Evolutionary conservation across 2,797 vertebrate genomes (phyloP).

Genomic region (Artibeus jamaicensis): DNA sequence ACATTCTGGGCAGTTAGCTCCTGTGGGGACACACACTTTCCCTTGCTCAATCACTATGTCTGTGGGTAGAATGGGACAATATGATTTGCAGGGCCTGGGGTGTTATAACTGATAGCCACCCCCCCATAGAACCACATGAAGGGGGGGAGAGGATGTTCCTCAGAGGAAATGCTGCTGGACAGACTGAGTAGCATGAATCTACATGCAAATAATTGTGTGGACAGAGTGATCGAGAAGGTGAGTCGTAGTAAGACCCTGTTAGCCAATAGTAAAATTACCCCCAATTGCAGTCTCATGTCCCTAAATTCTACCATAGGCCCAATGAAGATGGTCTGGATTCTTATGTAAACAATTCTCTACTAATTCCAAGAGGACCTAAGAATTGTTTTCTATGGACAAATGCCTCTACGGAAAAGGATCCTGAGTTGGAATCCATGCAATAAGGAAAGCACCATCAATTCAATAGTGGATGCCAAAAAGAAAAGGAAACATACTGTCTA

Average conservation of each 20-base stretch:
- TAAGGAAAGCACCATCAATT: slow-evolving; percentile 3
- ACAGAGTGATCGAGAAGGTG: background rate
- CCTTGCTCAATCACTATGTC: background rate
- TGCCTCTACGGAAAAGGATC: slow-evolving; percentile 14
- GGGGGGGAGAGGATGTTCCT: background rate
- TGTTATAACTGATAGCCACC: background rate
- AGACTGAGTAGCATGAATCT: background rate
- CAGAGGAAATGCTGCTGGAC: background rate
- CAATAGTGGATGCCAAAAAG: background rate
- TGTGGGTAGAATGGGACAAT: background rate
- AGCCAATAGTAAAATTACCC: background rate
- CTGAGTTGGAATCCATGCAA: background rate
- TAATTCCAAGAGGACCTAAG: slow-evolving; percentile 13
- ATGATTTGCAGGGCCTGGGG: background rate
- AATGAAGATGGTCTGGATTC: slow-evolving; percentile 34
- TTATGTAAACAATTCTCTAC: slow-evolving; percentile 16
- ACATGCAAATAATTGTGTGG: background rate
- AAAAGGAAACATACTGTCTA: background rate
- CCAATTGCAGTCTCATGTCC: background rate
- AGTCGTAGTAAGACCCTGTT: background rate
- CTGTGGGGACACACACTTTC: background rate
- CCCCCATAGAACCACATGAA: background rate
- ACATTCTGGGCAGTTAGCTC: background rate
- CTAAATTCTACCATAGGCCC: slow-evolving; percentile 6
- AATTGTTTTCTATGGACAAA: slow-evolving; percentile 8